Base-by-base conservation (phyloP, 1,140 invertebrate species). In the Asbolus verrucosus region DNA sequence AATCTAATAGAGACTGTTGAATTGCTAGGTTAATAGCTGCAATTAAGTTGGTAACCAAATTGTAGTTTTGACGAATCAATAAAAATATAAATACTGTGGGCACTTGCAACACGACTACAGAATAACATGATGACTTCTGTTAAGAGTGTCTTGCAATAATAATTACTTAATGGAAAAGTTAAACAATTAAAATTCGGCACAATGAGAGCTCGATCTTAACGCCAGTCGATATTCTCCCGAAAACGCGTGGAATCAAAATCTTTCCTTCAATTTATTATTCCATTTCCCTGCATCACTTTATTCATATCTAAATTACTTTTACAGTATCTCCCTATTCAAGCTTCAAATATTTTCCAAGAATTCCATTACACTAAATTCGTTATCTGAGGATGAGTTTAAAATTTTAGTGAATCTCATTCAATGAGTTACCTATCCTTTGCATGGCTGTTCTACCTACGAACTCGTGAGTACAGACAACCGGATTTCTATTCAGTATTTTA, bases 231-330 rank as follows among this genome's bases (percentile, higher is more conserved):
- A 14, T 24, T 54, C 21, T 27, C 11, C 1, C 5, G 16, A 18
- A 50, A 46, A 50, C 27, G 11, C 11, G 46, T 11, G 9, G 21
- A 27, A 27, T 54, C 46, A 13, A 54, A 54, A 54, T 54, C 46
- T 21, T 24, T 19, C 46, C 46, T 54, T 54, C 46, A 54, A 54
- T 54, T 54, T 54, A 54, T 54, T 54, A 54, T 54, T 54, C 46
- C 46, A 54, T 54, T 54, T 54, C 46, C 46, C 21, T 24, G 46
- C 46, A 54, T 54, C 21, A 54, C 46, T 54, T 54, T 54, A 54
- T 54, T 54, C 46, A 54, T 54, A 54, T 54, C 46, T 54, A 54
- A 54, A 54, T 54, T 54, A 54, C 46, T 54, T 54, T 54, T 27
- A 54, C 21, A 54, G 46, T 54, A 54, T 54, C 46, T 54, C 21